phyloP scores from a whole-genome alignment of 2,888 invertebrate genomes.

The Tipula confusa region DNA sequence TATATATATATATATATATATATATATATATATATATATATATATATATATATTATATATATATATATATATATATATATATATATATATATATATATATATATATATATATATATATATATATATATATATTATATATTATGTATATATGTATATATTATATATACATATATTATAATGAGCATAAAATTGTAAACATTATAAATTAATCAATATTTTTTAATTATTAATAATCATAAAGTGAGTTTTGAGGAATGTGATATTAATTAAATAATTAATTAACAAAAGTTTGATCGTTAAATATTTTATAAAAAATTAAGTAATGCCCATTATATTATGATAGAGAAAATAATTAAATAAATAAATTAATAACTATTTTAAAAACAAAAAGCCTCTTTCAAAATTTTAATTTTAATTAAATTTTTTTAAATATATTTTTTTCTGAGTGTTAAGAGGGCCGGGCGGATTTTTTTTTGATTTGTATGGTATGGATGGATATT shows the following conservation, averaged over 20 bases:
- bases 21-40: background rate
- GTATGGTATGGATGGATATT: background rate
- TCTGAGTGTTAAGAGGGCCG: background rate
- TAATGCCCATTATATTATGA: background rate
- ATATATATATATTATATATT: too few relatives aligned
- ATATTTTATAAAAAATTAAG: background rate
- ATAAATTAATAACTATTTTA: background rate
- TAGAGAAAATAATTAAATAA: background rate
- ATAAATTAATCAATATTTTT: too few relatives aligned
- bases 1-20: background rate
- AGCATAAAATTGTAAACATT: background rate
- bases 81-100: background rate
- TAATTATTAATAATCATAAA: background rate
- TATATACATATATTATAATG: too few relatives aligned
- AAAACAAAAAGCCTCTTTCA: slow-evolving; percentile 13
- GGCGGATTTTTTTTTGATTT: background rate
- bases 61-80: too few relatives aligned
- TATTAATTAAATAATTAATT: background rate
- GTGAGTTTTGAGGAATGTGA: background rate
- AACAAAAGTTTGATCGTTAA: background rate
- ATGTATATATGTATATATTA: background rate
- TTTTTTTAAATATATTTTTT: background rate
- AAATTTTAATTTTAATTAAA: background rate
- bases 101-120: background rate
- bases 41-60: background rate